Evolutionary conservation across 2,113 vertebrate species (phyloP), one percentile per base, ranked within the genome.

Genomic region (Zapornia atra): DNA sequence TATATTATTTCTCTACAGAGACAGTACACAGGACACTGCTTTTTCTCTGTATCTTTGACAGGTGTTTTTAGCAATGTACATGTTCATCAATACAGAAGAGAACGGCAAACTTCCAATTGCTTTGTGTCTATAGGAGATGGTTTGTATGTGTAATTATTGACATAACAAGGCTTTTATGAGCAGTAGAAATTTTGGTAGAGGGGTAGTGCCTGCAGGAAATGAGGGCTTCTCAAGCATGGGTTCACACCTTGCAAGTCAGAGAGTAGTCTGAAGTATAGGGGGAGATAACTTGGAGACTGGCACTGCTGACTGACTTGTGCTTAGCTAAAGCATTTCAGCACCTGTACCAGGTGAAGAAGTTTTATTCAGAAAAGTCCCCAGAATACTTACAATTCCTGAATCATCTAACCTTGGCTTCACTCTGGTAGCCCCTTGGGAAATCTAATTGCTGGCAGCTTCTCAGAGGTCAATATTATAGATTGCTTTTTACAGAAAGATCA

Each of bases 391-490:
- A 82, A 50, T 91, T 97, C 69, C 26, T 88, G 86, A 88, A 89
- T 95, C 57, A 90, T 96, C n/a, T 81, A 60, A 72, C 10, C 7
- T 19, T 69, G 82, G 86, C 95, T 92, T 71, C 12, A 36, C 34
- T 86, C 75, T 31, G 11, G 54, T 95, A 88, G 76, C 29, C 78
- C 46, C 56, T 77, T 50, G 63, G 76, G 93, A 92, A 96, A 95
- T 96, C 82, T 92, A 96, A 92, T 97, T 97, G 84, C 78, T 90
- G 53, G 68, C 82, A 61, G 70, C 85, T 85, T 88, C 83, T 92
- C 59, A 53, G 60, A 88, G 86, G 92, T 95, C 94, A 96, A 92
- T 97, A 93, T 91, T 97, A 97, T 97, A 63, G 96, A 95, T 94
- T 93, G 82, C 36, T 91, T 96, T 87, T 79, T 95, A 91, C 80